A percentile compares a stretch with the other conserved stretches of the same genome.
phyloP scores from a whole-genome alignment of 2,113 vertebrate species.

The Heterotilapia buettikoferi region DNA sequence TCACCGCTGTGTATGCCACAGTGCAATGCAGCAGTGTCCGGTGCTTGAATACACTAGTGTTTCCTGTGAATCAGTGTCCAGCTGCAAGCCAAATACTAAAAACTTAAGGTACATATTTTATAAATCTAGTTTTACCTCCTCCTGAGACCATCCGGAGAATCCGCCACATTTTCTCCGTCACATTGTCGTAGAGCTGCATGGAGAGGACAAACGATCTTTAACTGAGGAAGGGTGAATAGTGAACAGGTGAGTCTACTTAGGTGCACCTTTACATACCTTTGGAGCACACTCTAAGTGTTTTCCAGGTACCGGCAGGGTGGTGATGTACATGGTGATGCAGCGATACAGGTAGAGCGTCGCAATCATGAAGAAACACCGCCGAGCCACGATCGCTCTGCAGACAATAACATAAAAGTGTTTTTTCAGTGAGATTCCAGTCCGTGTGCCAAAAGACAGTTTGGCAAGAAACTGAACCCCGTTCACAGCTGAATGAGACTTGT shows the following conservation, averaged over 20 bases:
- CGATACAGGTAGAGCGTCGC: slow-evolving; percentile 95
- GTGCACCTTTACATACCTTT: slow-evolving; percentile 37
- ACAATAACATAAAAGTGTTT: neutral
- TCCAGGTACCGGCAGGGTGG: slow-evolving; percentile 92
- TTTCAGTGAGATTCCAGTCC: neutral
- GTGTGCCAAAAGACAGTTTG: neutral
- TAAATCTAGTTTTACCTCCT: slow-evolving; percentile 39
- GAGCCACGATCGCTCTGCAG: slow-evolving; percentile 84
- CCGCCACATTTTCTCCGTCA: slow-evolving; percentile 58
- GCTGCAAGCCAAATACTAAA: neutral
- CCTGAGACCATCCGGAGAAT: slow-evolving; percentile 60
- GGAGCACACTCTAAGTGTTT: slow-evolving; percentile 95
- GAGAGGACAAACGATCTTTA: neutral
- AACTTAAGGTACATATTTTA: neutral
- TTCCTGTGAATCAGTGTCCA: neutral
- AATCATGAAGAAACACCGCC: slow-evolving; percentile 93
- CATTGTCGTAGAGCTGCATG: slow-evolving; percentile 57
- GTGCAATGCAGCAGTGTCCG: fast-evolving
- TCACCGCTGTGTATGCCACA: neutral
- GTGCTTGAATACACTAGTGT: neutral
- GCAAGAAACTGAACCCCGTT: neutral
- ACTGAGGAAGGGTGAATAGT: neutral
- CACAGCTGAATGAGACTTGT: neutral
- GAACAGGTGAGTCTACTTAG: too few species aligned
- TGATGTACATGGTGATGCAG: slow-evolving; percentile 95